Evolutionary conservation across 2,113 vertebrate species (phyloP), one percentile per base, ranked within the genome.

Genomic region (Paralichthys olivaceus): DNA sequence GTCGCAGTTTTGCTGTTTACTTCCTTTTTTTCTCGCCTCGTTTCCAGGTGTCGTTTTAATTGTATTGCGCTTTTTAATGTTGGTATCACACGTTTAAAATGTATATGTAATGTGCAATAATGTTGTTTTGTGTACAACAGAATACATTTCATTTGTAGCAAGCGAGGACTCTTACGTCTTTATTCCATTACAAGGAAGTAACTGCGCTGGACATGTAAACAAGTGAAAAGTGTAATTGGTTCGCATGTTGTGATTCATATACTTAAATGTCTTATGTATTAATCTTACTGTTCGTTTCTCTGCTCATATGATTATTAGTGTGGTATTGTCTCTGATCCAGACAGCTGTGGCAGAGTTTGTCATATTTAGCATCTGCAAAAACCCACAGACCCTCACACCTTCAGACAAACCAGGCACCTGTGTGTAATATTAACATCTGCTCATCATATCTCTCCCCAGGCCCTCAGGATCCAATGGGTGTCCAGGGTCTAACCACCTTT

Each of bases 401-500:
- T 14, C 40, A 43, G 40, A 43, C 40, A 13, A 15, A 43, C 14
- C 40, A 43, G 40, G 40, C 4, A 15, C 12, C 40, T 12, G 40
- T 43, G 40, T 14, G 40, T 15, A 43, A 15, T 15, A 43, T 49
- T 17, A 17, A 70, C 15, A 61, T 43, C n/a, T 15, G 1, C 20
- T 51, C 32, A 0, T 13, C 40, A 2, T 1, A 54, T 73, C 12
- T 81, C 25, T 65, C 47, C 11, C 20, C 7, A 92, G 77, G 63
- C 29, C 28, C 54, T 72, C 80, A 77, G 66, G 66, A 37, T 75
- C 65, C 19, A 14, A 99, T 99, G 98, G 98, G 98, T 34, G 90
- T 98, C 20, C 95, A 91, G 1, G 98, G 97, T 2, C 89, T 98
- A 32, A 95, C 94, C 51, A 95, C 93, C 19, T 96, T 94, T 29